These are phyloP conservation scores for Buathra laborator DNA, from an alignment of 2,888 invertebrate genomes.

Conservation along the genomic window DNA sequence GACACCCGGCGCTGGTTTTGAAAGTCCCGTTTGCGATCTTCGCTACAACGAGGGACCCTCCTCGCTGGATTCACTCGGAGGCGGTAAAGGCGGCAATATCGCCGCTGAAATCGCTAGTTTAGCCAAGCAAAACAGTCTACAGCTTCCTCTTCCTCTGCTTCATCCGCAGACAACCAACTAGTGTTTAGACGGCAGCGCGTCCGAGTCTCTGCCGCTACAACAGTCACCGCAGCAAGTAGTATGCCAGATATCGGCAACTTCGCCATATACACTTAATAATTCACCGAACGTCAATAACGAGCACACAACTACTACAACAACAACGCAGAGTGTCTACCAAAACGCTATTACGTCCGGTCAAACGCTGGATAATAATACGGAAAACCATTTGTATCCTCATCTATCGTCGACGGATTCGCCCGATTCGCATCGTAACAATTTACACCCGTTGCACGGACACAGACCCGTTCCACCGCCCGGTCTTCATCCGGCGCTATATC, in stretches of 20 bases:
- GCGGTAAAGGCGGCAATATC: conserved; percentile 80
- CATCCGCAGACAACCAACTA: conserved; percentile 85
- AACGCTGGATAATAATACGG: conserved; percentile 57
- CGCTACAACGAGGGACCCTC: conserved; percentile 84
- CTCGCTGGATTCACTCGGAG: conserved; percentile 81
- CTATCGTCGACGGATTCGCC: conserved; percentile 74
- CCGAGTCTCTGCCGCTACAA: conserved; percentile 78
- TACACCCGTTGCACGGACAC: conserved; percentile 73
- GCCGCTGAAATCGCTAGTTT: conserved; percentile 83
- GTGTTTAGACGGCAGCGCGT: conserved; percentile 82
- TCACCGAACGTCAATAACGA: conserved; percentile 53
- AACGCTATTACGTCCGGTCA: conserved; percentile 65
- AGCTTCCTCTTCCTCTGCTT: conserved; percentile 84
- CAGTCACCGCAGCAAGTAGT: conserved; percentile 78
- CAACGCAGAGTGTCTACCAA: conserved; percentile 83
- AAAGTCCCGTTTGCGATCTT: conserved; percentile 84
- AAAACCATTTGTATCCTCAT: conserved; percentile 78
- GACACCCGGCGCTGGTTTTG: conserved; percentile 82
- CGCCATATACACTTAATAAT: conserved; percentile 72
- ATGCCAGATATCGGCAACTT: conserved; percentile 78
- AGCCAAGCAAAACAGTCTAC: conserved; percentile 84
- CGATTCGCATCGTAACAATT: conserved; percentile 64
- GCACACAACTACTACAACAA: conserved; percentile 58
- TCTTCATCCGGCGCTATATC: conserved; percentile 83
- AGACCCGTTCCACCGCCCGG: conserved; percentile 78